phyloP scores from a whole-genome alignment of 2,113 vertebrate species.

The Cygnus buccinator region DNA sequence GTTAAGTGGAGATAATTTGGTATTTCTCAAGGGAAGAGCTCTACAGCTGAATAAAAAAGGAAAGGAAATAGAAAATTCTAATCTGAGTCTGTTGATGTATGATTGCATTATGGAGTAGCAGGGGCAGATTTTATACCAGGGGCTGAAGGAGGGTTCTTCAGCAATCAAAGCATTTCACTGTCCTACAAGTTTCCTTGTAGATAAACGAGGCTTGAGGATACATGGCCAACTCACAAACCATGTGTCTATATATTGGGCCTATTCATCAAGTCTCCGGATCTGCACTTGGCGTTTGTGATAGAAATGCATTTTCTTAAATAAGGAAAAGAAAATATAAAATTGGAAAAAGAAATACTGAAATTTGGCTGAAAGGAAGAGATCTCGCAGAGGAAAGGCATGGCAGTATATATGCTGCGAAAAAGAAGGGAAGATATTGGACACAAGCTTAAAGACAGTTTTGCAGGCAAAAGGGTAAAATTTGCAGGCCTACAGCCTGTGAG shows the following conservation, averaged over 20 bases:
- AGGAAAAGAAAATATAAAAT: neutral
- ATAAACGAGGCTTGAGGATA: neutral
- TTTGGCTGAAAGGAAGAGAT: neutral
- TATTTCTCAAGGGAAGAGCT: slow-evolving; percentile 34
- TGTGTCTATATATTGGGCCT: neutral
- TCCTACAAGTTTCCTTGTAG: neutral
- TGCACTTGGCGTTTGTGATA: neutral
- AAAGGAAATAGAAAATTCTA: slow-evolving; percentile 42
- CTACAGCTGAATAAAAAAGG: slow-evolving; percentile 13
- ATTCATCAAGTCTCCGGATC: neutral
- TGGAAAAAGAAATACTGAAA: neutral
- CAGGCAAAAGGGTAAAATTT: neutral
- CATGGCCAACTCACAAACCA: neutral
- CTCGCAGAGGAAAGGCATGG: neutral
- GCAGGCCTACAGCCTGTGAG: neutral
- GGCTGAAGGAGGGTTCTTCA: neutral
- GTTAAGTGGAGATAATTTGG: slow-evolving; percentile 41
- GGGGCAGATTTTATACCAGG: neutral
- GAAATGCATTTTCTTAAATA: neutral
- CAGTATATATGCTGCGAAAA: neutral
- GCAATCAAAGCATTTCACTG: neutral
- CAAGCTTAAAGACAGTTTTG: neutral
- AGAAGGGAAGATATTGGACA: neutral
- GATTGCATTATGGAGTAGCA: neutral
- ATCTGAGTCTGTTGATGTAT: neutral